Evolutionary conservation across 1,140 invertebrate species (phyloP), one percentile per base, ranked within the genome.

Genomic region (Macrobrachium rosenbergii): DNA sequence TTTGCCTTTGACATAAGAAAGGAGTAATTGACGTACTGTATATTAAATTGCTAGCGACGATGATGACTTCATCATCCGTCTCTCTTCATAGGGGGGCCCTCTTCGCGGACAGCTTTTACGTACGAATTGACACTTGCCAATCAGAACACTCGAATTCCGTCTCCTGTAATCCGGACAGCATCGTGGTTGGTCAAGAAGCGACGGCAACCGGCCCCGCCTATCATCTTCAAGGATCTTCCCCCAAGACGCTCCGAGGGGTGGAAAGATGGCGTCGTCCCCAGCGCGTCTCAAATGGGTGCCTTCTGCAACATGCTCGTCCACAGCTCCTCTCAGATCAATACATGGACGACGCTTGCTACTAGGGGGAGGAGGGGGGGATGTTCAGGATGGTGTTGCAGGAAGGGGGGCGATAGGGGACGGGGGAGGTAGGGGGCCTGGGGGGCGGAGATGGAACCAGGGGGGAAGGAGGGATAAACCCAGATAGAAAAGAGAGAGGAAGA

Each of bases 321-420:
- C 73, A 75, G 73, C 73, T 75, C 73, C 73, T 75, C 28, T 75
- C 43, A 75, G 73, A 75, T 75, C 73, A 75, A 75, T 75, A 75
- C 73, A 16, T 52, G 73, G 37, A 52, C 17, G 73, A 21, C 37
- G 43, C 37, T 19, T 52, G 73, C 43, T 10, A 72, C 64, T 43
- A 69, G 64, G 64, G n/a, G 73, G 23, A 19, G 28, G 37, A 45
- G n/a, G 43, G 52, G 6, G 43, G 52, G 52, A 3, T 37, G 28
- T 28, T 19, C 43, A n/a, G 73, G 73, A 75, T 37, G 16, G 43
- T 16, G 23, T 43, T 11, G n/a, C n/a, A n/a, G 21, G 69, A 37
- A 2, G 23, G 28, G 21, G 23, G 28, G 69, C 14, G 23, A 37
- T 28, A 73, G 69, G 23, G 28, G 28, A 2, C 28, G 23, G n/a